A percentile compares a stretch with the other conserved stretches of the same genome.
These are phyloP conservation scores for Agonopterix alstromeriana DNA, from an alignment of 2,888 invertebrate species.

Conservation along the genomic window DNA sequence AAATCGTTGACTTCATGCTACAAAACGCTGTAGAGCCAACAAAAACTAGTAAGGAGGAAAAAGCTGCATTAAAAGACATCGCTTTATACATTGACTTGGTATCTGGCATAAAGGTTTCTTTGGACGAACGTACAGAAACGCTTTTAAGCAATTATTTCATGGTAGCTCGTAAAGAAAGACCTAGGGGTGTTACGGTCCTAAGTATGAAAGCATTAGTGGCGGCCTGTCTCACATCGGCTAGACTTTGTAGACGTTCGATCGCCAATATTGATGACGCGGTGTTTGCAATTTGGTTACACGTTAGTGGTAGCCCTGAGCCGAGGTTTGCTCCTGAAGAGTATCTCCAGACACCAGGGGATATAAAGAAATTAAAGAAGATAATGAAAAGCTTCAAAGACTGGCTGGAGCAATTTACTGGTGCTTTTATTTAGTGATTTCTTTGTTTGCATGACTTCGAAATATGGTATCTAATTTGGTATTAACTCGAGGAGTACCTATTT, in stretches of 20 bases:
- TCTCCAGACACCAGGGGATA: conserved; percentile 48
- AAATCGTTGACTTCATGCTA: conserved; percentile 46
- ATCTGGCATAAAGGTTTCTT: conserved; percentile 40
- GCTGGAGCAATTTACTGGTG: conserved; percentile 51
- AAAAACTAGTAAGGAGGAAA: conserved; percentile 32
- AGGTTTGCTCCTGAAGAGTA: conserved; percentile 60
- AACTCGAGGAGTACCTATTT: too few relatives aligned
- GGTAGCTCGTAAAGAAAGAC: conserved; percentile 49
- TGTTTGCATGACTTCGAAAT: too few relatives aligned
- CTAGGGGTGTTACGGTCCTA: conserved; percentile 41
- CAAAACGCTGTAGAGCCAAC: conserved; percentile 35
- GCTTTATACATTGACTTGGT: conserved; percentile 44
- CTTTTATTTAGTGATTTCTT: too few relatives aligned
- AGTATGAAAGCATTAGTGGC: conserved; percentile 48
- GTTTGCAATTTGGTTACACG: conserved; percentile 64
- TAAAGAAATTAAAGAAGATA: conserved; percentile 41
- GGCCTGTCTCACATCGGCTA: conserved; percentile 47
- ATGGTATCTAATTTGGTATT: too few relatives aligned
- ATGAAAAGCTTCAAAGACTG: conserved; percentile 54
- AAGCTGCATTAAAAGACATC: conserved; percentile 37
- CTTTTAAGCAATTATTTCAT: conserved; percentile 53
- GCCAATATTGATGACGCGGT: conserved; percentile 55
- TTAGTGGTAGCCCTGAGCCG: conserved; percentile 51
- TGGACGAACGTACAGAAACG: conserved; percentile 37
- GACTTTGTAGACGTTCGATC: conserved; percentile 45